Evolutionary conservation across 2,888 invertebrate genomes (phyloP), one percentile per base, ranked within the genome.

Genomic region (Nephrocerus scutellatus): DNA sequence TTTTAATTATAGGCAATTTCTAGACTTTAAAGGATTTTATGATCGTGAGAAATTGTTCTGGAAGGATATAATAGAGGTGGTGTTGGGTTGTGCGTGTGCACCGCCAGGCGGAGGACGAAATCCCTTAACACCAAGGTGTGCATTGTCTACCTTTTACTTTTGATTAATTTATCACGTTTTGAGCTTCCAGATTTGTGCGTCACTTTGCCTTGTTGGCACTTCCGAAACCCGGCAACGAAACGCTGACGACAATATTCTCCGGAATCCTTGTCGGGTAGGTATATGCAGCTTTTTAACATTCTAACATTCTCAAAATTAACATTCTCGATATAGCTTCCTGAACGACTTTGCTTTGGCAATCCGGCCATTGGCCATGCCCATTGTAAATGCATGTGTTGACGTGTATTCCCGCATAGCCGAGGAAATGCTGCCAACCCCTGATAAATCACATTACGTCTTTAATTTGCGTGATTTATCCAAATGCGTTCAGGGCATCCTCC

Each of bases 71-170:
- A 70, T 80, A 44, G 86, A 91, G 63, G 83, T 91, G 24, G 81
- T 87, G 0, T 66, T 93, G 35, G 75, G 82, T n/a, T 90, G 90
- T 39, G 90, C 89, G 30, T 91, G 92, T 63, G 87, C 84, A 0
- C 92, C 92, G 2, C 91, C 92, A 0, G 91, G 92, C 1, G 92
- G 92, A 8, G 92, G 92, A 0, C 72, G 89, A 30, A 88, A 91
- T 59, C 82, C 85, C 8, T 72, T 93, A 10, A 87, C 89, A 0
- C 80, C 82, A 1, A 58, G 66, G 50, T 53, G 40, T 9, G 5
- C 13, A 22, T 9, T 6, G 21, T 7, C 14, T 2, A 10, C n/a
- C n/a, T 2, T 12, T 14, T 13, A 13, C n/a, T 8, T 24, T 5
- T 3, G 4, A 7, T 1, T 9, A 18, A 18, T 4, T 20, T 21